phyloP scores from a whole-genome alignment of 2,113 vertebrate species.

The Dipodomys merriami region DNA sequence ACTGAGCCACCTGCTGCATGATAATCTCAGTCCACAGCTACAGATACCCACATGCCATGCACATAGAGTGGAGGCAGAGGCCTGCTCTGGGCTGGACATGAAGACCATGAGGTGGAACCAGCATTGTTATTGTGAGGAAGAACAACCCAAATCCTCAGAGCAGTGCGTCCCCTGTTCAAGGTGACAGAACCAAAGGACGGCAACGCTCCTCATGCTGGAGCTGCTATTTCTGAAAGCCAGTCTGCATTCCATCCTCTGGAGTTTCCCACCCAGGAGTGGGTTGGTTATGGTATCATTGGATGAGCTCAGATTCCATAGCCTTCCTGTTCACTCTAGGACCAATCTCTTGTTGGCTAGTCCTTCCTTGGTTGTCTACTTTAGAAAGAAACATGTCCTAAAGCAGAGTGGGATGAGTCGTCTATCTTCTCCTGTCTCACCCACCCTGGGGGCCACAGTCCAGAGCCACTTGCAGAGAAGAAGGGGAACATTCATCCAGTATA shows the following conservation, averaged over 20 bases:
- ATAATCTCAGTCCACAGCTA: fast-evolving
- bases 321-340: background rate
- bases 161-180: background rate
- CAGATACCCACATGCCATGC: fast-evolving
- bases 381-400: too few species aligned
- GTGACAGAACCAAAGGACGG: background rate
- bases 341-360: background rate
- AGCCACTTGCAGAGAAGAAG: background rate
- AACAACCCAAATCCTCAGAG: background rate
- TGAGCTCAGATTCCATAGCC: too few species aligned
- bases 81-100: background rate
- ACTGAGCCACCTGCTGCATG: fast-evolving
- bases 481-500: fast-evolving
- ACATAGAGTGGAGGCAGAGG: fast-evolving
- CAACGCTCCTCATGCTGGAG: background rate
- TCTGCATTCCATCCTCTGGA: background rate
- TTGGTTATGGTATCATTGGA: background rate
- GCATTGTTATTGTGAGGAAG: fast-evolving
- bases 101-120: background rate
- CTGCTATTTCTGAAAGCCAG: background rate
- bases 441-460: fast-evolving
- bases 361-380: too few species aligned
- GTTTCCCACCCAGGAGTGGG: background rate
- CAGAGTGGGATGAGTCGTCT: background rate
- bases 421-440: background rate